These are phyloP conservation scores for Romanogobio albipinnatus DNA, from an alignment of 2,113 vertebrate genomes.

Conservation along the genomic window DNA sequence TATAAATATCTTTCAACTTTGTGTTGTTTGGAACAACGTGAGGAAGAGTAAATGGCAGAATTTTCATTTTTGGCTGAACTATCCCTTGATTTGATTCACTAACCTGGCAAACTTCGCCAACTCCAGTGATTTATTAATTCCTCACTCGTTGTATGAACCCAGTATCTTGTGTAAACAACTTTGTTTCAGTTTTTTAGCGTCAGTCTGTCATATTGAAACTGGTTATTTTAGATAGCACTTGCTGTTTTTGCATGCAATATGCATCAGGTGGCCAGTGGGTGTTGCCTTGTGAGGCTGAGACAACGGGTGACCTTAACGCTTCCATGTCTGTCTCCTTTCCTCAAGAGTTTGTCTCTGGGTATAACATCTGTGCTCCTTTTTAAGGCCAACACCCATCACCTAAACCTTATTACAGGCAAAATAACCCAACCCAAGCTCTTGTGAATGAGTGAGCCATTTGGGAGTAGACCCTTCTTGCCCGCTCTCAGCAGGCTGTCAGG, in stretches of 20 bases:
- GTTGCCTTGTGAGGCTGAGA: background rate
- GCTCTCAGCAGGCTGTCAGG: constrained; percentile 48
- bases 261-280: background rate
- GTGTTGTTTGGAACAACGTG: background rate
- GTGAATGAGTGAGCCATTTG: constrained; percentile 48
- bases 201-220: background rate
- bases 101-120: background rate
- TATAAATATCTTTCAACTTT: no score
- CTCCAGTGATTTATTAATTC: background rate
- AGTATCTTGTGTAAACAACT: background rate
- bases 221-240: background rate
- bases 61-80: background rate
- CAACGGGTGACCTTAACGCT: background rate
- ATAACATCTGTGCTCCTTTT: constrained; percentile 32
- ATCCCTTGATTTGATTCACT: background rate
- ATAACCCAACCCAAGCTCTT: constrained; percentile 32
- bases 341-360: constrained; percentile 32
- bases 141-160: background rate
- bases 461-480: constrained; percentile 40
- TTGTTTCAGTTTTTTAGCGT: background rate
- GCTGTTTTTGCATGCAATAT: background rate
- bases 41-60: background rate
- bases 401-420: constrained; percentile 34
- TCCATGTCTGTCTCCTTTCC: background rate
- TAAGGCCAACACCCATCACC: constrained; percentile 38